These are phyloP conservation scores for Sebastes oblongus DNA, from an alignment of 2,797 vertebrate species.

Conservation along the genomic window DNA sequence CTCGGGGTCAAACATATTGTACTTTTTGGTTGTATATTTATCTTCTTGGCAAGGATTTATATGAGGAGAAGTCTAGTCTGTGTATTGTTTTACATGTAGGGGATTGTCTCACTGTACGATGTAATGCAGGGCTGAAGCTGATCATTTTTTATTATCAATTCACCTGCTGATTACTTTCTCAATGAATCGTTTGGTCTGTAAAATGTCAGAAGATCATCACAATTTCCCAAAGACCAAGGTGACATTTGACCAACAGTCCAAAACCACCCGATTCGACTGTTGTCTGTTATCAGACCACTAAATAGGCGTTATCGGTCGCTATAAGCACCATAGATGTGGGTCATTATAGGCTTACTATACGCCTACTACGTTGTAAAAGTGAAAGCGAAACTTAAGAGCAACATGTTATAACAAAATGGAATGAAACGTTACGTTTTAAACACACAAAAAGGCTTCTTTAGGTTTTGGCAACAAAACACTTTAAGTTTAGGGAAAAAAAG, in stretches of 20 bases:
- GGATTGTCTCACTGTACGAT: not conserved
- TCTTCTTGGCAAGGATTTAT: slow-evolving; percentile 39
- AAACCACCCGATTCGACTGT: not conserved
- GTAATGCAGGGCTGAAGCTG: not conserved
- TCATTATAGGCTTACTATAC: no score
- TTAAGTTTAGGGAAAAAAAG: no score
- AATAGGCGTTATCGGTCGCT: no score
- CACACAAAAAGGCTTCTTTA: no score
- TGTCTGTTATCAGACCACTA: no score
- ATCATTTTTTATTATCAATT: not conserved
- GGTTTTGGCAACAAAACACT: no score
- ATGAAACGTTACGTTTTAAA: no score
- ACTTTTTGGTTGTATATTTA: slow-evolving; percentile 49
- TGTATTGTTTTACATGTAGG: not conserved
- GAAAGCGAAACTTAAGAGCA: no score
- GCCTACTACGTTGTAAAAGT: no score
- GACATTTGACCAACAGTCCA: not conserved
- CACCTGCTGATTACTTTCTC: not conserved
- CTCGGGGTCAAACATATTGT: slow-evolving; percentile 47
- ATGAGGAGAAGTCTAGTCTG: not conserved
- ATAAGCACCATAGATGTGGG: no score
- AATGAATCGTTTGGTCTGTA: not conserved
- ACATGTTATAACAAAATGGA: no score
- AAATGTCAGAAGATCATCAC: not conserved
- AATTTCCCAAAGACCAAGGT: not conserved